Evolutionary conservation across 37 sponge, comb jelly and placozoan genomes (phyloP), one percentile per base, ranked within the genome.

Genomic region (Halisarca cf. caerulea): DNA sequence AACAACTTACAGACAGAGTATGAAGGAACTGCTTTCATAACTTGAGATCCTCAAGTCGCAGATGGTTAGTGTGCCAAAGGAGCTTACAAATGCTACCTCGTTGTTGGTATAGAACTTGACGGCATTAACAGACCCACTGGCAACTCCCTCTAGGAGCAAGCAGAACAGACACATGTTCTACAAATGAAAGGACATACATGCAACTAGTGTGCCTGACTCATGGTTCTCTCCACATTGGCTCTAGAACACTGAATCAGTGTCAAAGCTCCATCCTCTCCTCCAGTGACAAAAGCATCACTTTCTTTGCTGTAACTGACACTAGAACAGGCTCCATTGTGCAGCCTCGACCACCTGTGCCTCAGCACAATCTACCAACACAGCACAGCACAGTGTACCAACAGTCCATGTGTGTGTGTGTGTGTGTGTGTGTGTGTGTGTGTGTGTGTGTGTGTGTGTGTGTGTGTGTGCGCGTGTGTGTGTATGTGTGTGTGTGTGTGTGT

Each of bases 21-120:
- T 47, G 9, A 47, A 47, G 51, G 51, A 47, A 11, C 51, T 11
- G 34, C 28, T 68, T 27, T 68, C 33, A 20, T 62, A 20, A 3
- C 38, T 40, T n/a, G n/a, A n/a, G n/a, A n/a, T n/a, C 18, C 92
- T 42, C 42, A 91, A 58, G 82, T 94, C 95, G 88, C 89, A 89
- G 24, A 91, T 1, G 39, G 87, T 87, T 14, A 94, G 89, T 20
- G 70, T 89, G 2, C 95, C 92, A 33, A 66, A 66, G 23, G 88
- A 88, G 28, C 90, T 89, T 51, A 83, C 79, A 34, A 88, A 61
- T 23, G 91, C 62, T 0, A 94, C 81, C 30, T 91, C 92, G 2
- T 66, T 55, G 25, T 64, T 61, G 25, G 73, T n/a, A 0, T 44
- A 73, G 35, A 66, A 83, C 39, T 47, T 17, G 43, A 89, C 87